phyloP scores from a whole-genome alignment of 2,888 invertebrate species.

The Pseudococcus longispinus region DNA sequence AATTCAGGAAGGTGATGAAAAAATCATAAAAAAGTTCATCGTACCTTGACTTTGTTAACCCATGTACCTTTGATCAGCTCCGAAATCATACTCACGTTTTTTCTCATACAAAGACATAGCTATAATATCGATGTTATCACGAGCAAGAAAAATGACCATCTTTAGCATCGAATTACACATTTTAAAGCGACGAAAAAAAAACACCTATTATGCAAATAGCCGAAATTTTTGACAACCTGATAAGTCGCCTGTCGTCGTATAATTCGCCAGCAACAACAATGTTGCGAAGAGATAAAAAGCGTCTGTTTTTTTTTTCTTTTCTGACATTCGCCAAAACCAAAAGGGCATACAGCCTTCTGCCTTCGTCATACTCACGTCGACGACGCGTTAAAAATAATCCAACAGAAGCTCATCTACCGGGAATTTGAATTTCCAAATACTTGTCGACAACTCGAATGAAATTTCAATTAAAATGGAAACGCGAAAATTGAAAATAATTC shows the following conservation, averaged over 20 bases:
- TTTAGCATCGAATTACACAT: neutral
- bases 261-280: neutral
- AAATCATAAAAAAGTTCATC: neutral
- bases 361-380: neutral
- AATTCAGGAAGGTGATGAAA: neutral
- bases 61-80: neutral
- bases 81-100: neutral
- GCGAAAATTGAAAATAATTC: constrained; percentile 30
- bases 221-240: neutral
- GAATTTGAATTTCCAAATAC: neutral
- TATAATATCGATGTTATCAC: neutral
- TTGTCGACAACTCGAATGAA: neutral
- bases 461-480: constrained; percentile 15
- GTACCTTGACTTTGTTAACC: neutral
- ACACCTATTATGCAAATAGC: neutral
- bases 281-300: neutral
- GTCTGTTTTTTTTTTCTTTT: neutral
- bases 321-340: neutral
- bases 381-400: neutral
- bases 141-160: neutral
- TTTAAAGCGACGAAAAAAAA: neutral
- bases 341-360: neutral
- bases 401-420: neutral
- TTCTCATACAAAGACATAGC: neutral
- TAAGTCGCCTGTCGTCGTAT: neutral